These are phyloP conservation scores for Tetramorium bicarinatum DNA, from an alignment of 2,888 invertebrate genomes.

Conservation along the genomic window DNA sequence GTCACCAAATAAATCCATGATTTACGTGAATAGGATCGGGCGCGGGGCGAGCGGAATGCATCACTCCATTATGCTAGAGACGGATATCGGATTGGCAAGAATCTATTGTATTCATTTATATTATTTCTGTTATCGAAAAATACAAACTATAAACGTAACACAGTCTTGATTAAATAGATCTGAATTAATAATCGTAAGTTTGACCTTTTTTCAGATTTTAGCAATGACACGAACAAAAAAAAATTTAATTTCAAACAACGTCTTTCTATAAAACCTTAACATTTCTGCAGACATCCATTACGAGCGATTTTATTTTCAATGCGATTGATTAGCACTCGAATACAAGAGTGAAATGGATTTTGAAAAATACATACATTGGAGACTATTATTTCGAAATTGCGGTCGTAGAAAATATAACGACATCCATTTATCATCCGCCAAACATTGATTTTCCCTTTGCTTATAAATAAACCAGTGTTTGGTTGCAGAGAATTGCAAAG, in stretches of 20 bases:
- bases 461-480: neutral
- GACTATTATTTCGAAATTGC: conserved; percentile 27
- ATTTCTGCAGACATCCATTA: neutral
- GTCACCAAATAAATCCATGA: conserved; percentile 17
- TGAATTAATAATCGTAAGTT: neutral
- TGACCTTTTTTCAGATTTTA: neutral
- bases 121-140: neutral
- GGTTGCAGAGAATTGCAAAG: neutral
- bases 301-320: conserved; percentile 6
- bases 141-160: neutral
- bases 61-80: neutral
- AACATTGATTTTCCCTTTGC: conserved; percentile 36
- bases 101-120: neutral
- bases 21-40: conserved; percentile 1
- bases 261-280: neutral
- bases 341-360: neutral
- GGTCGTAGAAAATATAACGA: neutral
- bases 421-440: conserved; percentile 36
- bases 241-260: neutral
- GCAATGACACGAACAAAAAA: neutral
- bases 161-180: neutral
- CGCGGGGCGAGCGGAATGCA: neutral
- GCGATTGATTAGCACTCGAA: neutral
- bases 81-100: neutral
- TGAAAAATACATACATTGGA: conserved; percentile 7